Conservation (phyloP, 2,113 vertebrate species). For the Baryphthengus martii region DNA sequence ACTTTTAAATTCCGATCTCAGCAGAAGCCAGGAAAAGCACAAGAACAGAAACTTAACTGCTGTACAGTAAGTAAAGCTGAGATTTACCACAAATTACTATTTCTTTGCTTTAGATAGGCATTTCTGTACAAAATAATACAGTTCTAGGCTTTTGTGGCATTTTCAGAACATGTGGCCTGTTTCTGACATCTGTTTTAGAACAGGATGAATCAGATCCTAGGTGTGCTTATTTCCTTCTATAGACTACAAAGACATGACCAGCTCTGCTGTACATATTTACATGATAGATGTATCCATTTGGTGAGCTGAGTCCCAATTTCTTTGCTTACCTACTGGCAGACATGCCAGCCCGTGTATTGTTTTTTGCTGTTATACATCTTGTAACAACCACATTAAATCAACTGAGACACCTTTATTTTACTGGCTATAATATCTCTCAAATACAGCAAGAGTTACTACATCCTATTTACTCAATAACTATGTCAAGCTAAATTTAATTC, state of each 20-base stretch:
- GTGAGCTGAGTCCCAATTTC: not conserved
- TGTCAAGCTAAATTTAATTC: not conserved
- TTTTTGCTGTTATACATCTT: not conserved
- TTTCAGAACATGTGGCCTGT: not conserved
- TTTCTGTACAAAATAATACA: not conserved
- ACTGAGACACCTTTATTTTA: not conserved
- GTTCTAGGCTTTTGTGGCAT: not conserved
- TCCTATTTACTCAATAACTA: not conserved
- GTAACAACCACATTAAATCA: not conserved
- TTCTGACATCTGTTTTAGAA: not conserved
- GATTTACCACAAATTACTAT: not conserved
- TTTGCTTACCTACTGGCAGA: not conserved
- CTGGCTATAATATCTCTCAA: not conserved
- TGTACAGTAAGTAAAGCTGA: not conserved
- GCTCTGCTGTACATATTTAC: not conserved
- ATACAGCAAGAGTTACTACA: not conserved
- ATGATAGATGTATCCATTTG: not conserved
- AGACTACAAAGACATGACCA: not conserved
- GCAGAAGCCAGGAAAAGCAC: not conserved
- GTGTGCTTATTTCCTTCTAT: not conserved
- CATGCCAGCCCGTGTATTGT: not conserved
- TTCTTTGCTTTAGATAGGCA: not conserved
- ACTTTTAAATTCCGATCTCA: conserved; percentile 2
- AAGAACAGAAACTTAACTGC: not conserved
- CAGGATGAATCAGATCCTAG: not conserved